phyloP scores from a whole-genome alignment of 2,797 vertebrate genomes.

The Rhynchonycteris naso region DNA sequence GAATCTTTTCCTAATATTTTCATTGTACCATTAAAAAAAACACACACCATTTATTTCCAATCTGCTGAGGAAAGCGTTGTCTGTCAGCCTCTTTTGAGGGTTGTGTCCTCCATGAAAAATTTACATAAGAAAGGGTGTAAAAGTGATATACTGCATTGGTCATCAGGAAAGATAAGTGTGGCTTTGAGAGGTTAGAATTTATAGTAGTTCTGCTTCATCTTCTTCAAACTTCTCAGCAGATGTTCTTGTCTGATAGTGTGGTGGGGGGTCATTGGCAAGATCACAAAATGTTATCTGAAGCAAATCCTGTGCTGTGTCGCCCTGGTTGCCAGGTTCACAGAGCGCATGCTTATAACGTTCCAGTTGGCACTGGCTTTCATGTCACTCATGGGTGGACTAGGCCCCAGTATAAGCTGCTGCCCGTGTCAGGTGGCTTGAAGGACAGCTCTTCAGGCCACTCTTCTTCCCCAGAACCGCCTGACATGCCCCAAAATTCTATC shows the following conservation, averaged over 20 bases:
- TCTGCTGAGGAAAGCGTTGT: constrained; percentile 19
- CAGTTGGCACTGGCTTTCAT: background rate
- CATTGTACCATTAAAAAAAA: constrained; percentile 39
- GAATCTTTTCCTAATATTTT: constrained; percentile 75
- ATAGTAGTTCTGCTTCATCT: background rate
- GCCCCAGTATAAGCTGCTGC: background rate
- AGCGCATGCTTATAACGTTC: background rate
- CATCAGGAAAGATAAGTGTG: background rate
- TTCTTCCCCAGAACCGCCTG: background rate
- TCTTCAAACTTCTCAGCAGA: background rate
- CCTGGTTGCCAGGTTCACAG: background rate
- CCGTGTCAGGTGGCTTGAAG: background rate
- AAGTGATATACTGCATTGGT: background rate
- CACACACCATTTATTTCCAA: constrained; percentile 3
- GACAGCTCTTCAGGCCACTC: background rate
- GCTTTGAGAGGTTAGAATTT: background rate
- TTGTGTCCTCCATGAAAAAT: constrained; percentile 18
- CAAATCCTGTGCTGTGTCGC: background rate
- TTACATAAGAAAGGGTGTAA: background rate
- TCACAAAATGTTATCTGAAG: background rate
- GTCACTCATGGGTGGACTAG: background rate
- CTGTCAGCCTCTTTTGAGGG: background rate
- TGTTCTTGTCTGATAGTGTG: background rate
- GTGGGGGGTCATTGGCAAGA: background rate
- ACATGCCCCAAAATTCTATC: background rate